Conservation (phyloP, 2,113 vertebrate genomes). For the cat (Felis catus) region F.catus_Fca126_mat1.0 CM031414.1:135862501-135863000, state of each 20-base stretch:
- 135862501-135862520: background rate
- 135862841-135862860: background rate
- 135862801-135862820: background rate
- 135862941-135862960: background rate
- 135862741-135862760: background rate
- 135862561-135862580: background rate
- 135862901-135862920: background rate
- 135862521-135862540: too few species aligned
- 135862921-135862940: background rate
- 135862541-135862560: background rate
- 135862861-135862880: background rate
- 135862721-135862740: background rate
- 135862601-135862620: background rate
- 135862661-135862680: fast-evolving
- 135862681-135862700: background rate
- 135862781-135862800: background rate
- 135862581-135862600: background rate
- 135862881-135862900: background rate
- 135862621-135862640: background rate
- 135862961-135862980: fast-evolving
- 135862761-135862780: background rate
- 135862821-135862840: too few species aligned
- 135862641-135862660: background rate
- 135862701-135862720: background rate
- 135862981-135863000: background rate